Base-by-base conservation (phyloP, 2,113 vertebrate species). In the Calonectris borealis region DNA sequence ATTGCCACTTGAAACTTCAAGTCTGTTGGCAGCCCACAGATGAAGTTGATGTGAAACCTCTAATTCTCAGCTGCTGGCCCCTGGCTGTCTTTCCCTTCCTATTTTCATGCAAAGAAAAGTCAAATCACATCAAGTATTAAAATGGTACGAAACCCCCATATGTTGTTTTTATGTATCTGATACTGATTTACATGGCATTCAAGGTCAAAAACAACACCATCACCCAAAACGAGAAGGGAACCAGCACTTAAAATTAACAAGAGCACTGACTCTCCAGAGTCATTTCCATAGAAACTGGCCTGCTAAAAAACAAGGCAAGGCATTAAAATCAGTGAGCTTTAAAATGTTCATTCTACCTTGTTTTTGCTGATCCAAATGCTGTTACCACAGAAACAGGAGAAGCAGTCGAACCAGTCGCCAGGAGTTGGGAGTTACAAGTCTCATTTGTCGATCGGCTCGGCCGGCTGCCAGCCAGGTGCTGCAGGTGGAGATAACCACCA, bases 341-440 rank as follows among this genome's bases (percentile, higher is more conserved):
- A 87, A 89, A 93, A 83, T 49, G 70, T 46, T 95, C 84, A 13
- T 79, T 94, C 91, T 94, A 87, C 93, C 89, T 94, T 90, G 81
- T 9, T 80, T 94, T 70, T 95, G 82, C 94, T 83, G 94, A 96
- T 94, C 93, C 89, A 82, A 93, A 72, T 66, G 89, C 91, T 94
- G 95, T 96, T 96, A 91, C 95, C 95, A 97, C 93, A 97, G 97
- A 97, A 97, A 97, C 94, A 94, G 78, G 32, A 89, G 77, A 55
- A 89, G 94, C 65, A 91, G 81, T 34, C 0, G 4, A 94, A 92
- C 9, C 69, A 95, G 91, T 16, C 11, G 2, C 57, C 0, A 2
- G 27, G 69, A 90, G 51, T 3, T 64, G 64, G 38, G 80, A 93
- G 88, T 27, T 73, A 25, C 58, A 42, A 81, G 72, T 69, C 80